phyloP scores from a whole-genome alignment of 1,140 invertebrate genomes.

The Sinonovacula constricta region DNA sequence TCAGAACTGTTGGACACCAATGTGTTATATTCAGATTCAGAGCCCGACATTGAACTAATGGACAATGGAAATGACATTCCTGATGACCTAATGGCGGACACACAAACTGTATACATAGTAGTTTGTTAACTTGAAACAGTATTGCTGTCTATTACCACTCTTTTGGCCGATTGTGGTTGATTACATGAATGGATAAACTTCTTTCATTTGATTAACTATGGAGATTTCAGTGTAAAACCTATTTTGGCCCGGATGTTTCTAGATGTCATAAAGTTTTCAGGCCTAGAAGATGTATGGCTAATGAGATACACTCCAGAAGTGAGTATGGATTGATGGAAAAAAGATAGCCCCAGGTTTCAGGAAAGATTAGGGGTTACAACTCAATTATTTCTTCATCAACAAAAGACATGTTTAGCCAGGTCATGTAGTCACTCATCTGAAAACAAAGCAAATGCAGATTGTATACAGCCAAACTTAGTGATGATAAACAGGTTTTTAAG shows the following conservation, averaged over 20 bases:
- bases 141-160: constrained; percentile 4
- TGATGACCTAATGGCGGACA: constrained; percentile 1
- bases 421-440: too few relatives aligned
- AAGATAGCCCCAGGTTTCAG: too few relatives aligned
- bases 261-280: constrained; percentile 3
- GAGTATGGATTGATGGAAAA: too few relatives aligned
- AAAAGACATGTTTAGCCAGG: too few relatives aligned
- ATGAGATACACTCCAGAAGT: too few relatives aligned
- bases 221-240: constrained; percentile 9
- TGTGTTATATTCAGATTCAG: constrained; percentile 17
- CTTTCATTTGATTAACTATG: constrained; percentile 10
- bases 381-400: too few relatives aligned
- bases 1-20: constrained; percentile 24
- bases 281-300: too few relatives aligned
- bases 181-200: constrained; percentile 13
- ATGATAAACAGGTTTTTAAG: neutral
- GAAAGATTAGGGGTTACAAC: too few relatives aligned
- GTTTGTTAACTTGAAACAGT: constrained; percentile 1
- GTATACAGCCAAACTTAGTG: neutral
- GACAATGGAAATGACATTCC: constrained; percentile 1
- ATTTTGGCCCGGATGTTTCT: constrained; percentile 5
- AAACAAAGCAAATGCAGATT: neutral
- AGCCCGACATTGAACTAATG: neutral
- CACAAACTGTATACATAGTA: constrained; percentile 17
- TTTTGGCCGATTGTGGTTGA: constrained; percentile 6